Evolutionary conservation across 1,140 invertebrate species (phyloP), one percentile per base, ranked within the genome.

Genomic region (Drosophila ogumai): DNA sequence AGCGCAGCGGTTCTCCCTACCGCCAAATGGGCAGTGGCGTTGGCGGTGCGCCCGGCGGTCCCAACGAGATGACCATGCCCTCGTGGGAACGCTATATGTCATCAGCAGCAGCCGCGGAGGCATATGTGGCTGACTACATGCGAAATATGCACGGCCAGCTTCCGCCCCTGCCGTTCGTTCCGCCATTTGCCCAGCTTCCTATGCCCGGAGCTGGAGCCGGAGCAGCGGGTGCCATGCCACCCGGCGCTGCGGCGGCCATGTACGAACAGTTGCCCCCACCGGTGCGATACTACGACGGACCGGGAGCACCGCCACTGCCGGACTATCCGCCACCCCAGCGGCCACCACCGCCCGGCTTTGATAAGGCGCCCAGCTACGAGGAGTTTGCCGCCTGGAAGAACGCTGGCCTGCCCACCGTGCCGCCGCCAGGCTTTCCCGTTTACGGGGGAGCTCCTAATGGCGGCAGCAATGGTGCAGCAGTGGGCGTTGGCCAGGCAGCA

Each of bases 301-400:
- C 84, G 3, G 90, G 90, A 31, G 92, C 95, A 32, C 95, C 95
- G 22, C 84, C 95, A 46, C 93, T 95, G 38, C 94, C 94, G 12
- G 95, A 96, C 46, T 95, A 94, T 88, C 93, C 93, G 34, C 91
- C 93, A 32, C 91, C 93, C 13, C 91, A 93, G 57, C 76, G 93
- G 15, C 91, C 93, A 50, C 91, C 93, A 31, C 91, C 93, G 15
- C 91, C 95, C 41, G 93, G 94, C 28, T 93, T 94, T 22, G 93
- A 96, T 57, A 96, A 97, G 76, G 96, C 96, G 81, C 94, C 96
- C 32, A 96, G 95, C 32, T 91, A 98, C 90, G 95, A 97, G 49
- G 97, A 97, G 64, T 97, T 98, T 32, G 97, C 98, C 92, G 93
- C 98, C 47, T 96, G 97, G 94, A 95, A 97, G 86, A 98, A 97